Percentiles rank a stretch among this genome's conserved stretches.
phyloP scores from a whole-genome alignment of 2,888 invertebrate species.

The Phasia obesa region DNA sequence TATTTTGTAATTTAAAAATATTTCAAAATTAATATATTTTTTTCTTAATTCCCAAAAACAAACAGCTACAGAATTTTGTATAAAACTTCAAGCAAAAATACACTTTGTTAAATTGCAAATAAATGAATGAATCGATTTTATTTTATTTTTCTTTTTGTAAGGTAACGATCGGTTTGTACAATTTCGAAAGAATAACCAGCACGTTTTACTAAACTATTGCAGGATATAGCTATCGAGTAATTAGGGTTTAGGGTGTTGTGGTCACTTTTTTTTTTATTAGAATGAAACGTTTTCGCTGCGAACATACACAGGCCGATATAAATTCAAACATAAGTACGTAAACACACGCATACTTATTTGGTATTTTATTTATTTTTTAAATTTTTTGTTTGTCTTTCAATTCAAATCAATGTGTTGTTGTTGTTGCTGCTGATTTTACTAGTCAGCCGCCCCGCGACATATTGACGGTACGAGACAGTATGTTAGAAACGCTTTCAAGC shows the following conservation, averaged over 20 bases:
- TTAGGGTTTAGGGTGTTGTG: neutral
- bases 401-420: slow-evolving; percentile 36
- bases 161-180: slow-evolving; percentile 12
- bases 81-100: neutral
- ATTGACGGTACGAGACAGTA: slow-evolving; percentile 54
- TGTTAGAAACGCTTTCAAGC: slow-evolving; percentile 58
- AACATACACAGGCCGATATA: slow-evolving; percentile 34
- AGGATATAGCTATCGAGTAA: slow-evolving; percentile 2
- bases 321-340: slow-evolving; percentile 15
- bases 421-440: slow-evolving; percentile 1
- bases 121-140: slow-evolving; percentile 9
- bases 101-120: slow-evolving; percentile 2
- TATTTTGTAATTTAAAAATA: neutral
- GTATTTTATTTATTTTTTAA: slow-evolving; percentile 13
- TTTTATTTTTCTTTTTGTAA: too few relatives aligned
- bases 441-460: slow-evolving; percentile 53
- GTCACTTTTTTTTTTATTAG: slow-evolving; percentile 37
- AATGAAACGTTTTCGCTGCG: slow-evolving; percentile 30
- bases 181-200: slow-evolving; percentile 8
- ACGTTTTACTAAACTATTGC: slow-evolving; percentile 7
- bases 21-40: neutral
- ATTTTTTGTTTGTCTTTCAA: too few relatives aligned
- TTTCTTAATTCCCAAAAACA: neutral
- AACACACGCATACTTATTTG: slow-evolving; percentile 34
- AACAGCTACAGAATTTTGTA: neutral